phyloP scores from a whole-genome alignment of 2,888 invertebrate species.

The Salpingus planirostris region DNA sequence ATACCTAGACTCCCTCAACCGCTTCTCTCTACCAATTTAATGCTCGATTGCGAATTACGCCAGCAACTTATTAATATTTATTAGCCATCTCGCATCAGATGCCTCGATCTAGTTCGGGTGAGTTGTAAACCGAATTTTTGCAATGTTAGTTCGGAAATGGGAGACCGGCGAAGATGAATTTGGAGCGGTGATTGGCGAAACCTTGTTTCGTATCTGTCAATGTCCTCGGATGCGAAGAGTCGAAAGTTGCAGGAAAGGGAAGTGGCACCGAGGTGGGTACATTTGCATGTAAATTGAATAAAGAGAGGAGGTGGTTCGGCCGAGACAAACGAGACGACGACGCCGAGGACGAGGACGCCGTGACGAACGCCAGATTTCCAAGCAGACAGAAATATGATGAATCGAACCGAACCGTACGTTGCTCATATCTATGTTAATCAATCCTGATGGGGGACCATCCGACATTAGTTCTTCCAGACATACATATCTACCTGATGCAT shows the following conservation, averaged over 20 bases:
- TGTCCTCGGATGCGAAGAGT: constrained; percentile 18
- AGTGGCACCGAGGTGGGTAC: constrained; percentile 18
- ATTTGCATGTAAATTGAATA: constrained; percentile 33
- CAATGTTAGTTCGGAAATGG: no score
- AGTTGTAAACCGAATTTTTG: no score
- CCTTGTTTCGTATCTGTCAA: constrained; percentile 29
- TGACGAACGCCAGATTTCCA: constrained; percentile 12
- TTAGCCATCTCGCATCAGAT: neutral
- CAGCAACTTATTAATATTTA: constrained; percentile 1
- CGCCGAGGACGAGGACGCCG: constrained; percentile 5
- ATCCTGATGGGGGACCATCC: neutral
- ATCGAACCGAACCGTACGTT: constrained; percentile 11
- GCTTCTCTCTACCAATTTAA: neutral
- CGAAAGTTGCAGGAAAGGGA: constrained; percentile 24
- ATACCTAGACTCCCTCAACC: neutral
- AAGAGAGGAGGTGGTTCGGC: constrained; percentile 19
- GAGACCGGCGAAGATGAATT: constrained; percentile 6
- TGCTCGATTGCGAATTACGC: neutral
- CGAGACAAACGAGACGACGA: constrained; percentile 11
- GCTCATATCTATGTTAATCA: constrained; percentile 14
- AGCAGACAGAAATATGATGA: constrained; percentile 16
- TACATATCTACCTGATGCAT: no score
- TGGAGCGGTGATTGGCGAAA: constrained; percentile 16
- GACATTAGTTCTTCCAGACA: constrained; percentile 3
- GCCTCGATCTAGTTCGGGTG: no score